phyloP scores from a whole-genome alignment of 2,888 invertebrate species.

The Drosophila austrosaltans region DNA sequence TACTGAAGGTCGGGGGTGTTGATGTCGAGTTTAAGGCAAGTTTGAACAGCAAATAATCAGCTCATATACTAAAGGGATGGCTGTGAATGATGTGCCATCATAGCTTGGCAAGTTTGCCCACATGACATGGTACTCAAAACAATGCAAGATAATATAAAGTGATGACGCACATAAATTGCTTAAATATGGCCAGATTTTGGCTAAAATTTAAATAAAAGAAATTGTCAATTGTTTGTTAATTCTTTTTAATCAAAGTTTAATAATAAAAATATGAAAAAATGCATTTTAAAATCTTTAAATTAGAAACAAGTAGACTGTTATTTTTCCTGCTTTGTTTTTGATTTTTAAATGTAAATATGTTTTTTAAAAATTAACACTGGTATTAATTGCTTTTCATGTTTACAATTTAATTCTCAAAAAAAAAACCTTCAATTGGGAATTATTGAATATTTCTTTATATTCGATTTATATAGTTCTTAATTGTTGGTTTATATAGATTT shows the following conservation, averaged over 20 bases:
- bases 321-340: too few species aligned
- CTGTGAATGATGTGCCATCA: slow-evolving; percentile 64
- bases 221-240: not conserved
- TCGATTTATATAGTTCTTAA: too few species aligned
- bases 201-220: not conserved
- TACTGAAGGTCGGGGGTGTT: not conserved
- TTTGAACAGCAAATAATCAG: slow-evolving; percentile 70
- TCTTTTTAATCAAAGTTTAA: not conserved
- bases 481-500: too few species aligned
- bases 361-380: too few species aligned
- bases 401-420: too few species aligned
- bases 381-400: too few species aligned
- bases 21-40: slow-evolving; percentile 51
- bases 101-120: slow-evolving; percentile 28
- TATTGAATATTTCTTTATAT: too few species aligned
- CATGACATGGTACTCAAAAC: slow-evolving; percentile 30
- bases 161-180: not conserved
- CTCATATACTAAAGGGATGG: slow-evolving; percentile 34
- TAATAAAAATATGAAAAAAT: too few species aligned
- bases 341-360: too few species aligned
- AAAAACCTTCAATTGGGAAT: too few species aligned
- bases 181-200: slow-evolving; percentile 4
- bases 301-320: too few species aligned
- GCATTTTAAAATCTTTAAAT: too few species aligned
- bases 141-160: slow-evolving; percentile 12